phyloP scores from a whole-genome alignment of 2,113 vertebrate species.

The Cepphus grylle region DNA sequence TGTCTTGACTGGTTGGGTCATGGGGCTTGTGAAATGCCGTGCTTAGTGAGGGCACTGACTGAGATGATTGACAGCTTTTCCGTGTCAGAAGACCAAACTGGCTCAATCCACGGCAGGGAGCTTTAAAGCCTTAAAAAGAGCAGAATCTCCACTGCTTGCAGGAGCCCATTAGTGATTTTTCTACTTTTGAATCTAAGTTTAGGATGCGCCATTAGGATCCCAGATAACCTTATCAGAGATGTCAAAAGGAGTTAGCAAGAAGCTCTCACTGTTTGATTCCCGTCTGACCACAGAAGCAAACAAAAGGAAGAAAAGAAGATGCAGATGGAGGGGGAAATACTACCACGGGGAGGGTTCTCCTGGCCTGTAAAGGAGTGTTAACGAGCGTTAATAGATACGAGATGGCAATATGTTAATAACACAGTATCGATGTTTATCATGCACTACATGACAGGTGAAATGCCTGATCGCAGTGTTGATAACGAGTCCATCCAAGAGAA shows the following conservation, averaged over 20 bases:
- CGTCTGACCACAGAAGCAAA: background rate
- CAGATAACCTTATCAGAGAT: background rate
- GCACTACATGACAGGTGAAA: background rate
- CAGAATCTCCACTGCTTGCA: background rate
- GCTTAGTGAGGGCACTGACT: background rate
- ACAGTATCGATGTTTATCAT: background rate
- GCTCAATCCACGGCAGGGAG: background rate
- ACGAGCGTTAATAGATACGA: background rate
- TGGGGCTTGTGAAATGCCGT: background rate
- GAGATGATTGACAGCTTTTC: background rate
- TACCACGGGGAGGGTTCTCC: background rate
- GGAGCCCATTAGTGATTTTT: slow-evolving; percentile 34
- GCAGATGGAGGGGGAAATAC: background rate
- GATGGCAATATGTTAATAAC: background rate
- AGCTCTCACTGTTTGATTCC: background rate
- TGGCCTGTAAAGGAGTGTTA: background rate
- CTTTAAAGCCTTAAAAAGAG: background rate
- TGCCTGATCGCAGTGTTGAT: background rate
- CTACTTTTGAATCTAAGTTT: background rate
- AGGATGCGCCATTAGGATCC: background rate
- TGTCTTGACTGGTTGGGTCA: background rate
- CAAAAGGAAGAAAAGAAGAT: background rate
- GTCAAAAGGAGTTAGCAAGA: background rate
- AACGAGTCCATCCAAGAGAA: background rate
- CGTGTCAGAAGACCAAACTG: background rate